Evolutionary conservation across 2,888 invertebrate genomes (phyloP), one percentile per base, ranked within the genome.

Genomic region (Rhopalosiphum nymphaeae): DNA sequence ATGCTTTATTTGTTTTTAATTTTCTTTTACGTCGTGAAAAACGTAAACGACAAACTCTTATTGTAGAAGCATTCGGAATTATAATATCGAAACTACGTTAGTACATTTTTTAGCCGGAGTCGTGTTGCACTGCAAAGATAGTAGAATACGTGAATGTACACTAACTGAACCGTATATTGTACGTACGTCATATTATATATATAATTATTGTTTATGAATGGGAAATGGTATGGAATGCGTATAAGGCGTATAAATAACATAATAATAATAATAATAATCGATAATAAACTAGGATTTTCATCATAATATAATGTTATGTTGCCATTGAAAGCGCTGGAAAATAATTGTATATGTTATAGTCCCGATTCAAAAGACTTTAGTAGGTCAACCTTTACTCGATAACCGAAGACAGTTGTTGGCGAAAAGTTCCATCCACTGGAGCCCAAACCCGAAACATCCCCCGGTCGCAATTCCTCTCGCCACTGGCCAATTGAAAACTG

Each of bases 131-230:
- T 25, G 26, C n/a, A n/a, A 21, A 67, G n/a, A 90, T 67, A 46
- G 21, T 90, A 5, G 21, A 46, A 61, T 42, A 46, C 25, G 16
- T 36, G 9, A 36, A 56, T 36, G 53, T 25, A 36, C 53, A 53
- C 36, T 2, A 78, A 78, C 21, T 36, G 9, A n/a, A 67, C n/a
- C 5, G n/a, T 67, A n/a, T n/a, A 36, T 25, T 53, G 10, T 36
- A 29, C 42, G 57, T 36, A 57, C 42, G 25, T 90, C 13, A 67
- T 36, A 67, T 67, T 26, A 49, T n/a, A 46, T 90, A 53, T 49
- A 53, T 49, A 67, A 90, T 84, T 85, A 29, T 56, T 91, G 91
- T 90, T 61, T 61, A 44, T 67, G 89, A 61, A 84, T 91, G 53
- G 29, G 42, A 84, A 61, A 56, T 91, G 42, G 29, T 56, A 56